phyloP scores from a whole-genome alignment of 2,113 vertebrate genomes.

The Python bivittatus region DNA sequence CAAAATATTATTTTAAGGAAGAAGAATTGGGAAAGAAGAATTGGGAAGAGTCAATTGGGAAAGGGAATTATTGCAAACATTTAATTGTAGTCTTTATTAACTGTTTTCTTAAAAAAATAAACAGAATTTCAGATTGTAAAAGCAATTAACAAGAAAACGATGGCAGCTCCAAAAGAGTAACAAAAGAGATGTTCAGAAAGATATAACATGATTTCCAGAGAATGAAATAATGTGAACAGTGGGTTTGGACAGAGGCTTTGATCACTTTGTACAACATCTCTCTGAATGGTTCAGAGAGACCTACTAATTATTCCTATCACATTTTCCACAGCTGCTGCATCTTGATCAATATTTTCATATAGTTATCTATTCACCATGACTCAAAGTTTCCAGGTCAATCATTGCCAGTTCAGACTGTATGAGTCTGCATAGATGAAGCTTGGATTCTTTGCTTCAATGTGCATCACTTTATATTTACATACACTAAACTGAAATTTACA shows the following conservation, averaged over 20 bases:
- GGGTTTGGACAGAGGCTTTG: not conserved
- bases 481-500: not conserved
- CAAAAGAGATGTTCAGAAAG: not conserved
- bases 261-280: not conserved
- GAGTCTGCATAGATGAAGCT: not conserved
- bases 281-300: not conserved
- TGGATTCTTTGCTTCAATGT: not conserved
- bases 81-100: not conserved
- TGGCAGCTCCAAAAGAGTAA: not conserved
- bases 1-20: constrained; percentile 3
- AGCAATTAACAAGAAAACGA: not conserved
- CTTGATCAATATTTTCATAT: not conserved
- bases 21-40: not conserved
- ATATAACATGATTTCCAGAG: not conserved
- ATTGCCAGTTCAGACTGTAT: not conserved
- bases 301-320: not conserved
- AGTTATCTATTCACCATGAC: not conserved
- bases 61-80: not conserved
- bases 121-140: not conserved
- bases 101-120: not conserved
- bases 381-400: not conserved
- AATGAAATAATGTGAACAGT: not conserved
- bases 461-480: not conserved
- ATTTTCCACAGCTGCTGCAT: not conserved
- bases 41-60: not conserved